Base-by-base conservation (phyloP, 35 echinoderm and acorn worm species). In the Patiria miniata region DNA sequence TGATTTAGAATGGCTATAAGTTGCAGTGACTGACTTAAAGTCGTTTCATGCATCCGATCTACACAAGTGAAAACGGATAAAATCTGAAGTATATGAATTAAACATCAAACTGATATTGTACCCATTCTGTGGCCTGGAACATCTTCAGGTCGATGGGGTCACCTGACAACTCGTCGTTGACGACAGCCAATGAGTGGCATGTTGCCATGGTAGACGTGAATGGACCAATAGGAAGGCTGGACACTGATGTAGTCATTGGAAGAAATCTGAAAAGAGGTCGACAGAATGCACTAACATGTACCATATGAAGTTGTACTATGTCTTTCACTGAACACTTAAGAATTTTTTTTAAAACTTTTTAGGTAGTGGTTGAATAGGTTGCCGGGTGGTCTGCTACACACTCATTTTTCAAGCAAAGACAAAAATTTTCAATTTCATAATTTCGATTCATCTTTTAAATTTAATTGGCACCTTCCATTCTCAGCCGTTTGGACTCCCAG, bases 121-220 rank as follows among this genome's bases (percentile, higher is more conserved):
- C 95, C 95, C 91, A 93, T 83, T 57, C 84, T 3, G 95, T 97
- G 1, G 91, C 91, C 26, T 91, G 59, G 39, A 97, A 97, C 95
- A 97, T 97, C 57, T 97, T 97, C 7, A 91, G 15, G 34, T 97
- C 95, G 12, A 97, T 37, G 5, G 95, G 95, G 39, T 97, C 95
- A 15, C 95, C 95, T 9, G 77, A 50, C 19, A 97, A 77, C 61
- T 93, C 91, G 18, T 81, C 88, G 18, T 85, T 40, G 69, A 97
- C 91, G 29, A 51, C 57, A 54, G 91, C 85, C 56, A 97, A 51
- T 17, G 88, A 90, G 52, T 97, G 95, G 61, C 95, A 97, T 1
- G 95, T 91, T 77, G 95, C 88, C 79, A 97, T 90, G 76, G 84
- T 79, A 40, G 79, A 78, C 39, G 80, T 37, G 40, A 93, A 53